phyloP scores from a whole-genome alignment of 2,888 invertebrate species.

The Ormyrus labotus region DNA sequence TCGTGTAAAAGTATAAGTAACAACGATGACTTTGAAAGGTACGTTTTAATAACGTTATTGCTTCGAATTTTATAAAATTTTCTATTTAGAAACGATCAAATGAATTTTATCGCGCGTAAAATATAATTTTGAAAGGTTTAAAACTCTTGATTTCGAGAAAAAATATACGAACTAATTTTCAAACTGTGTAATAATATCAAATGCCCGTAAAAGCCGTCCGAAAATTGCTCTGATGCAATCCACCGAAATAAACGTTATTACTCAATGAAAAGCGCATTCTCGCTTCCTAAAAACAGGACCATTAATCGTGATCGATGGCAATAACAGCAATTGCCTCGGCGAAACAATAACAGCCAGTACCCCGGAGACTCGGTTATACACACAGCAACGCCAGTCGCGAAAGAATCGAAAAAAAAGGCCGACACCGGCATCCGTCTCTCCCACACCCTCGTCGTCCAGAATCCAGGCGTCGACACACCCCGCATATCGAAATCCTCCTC shows the following conservation, averaged over 20 bases:
- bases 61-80: too few species aligned
- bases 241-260: slow-evolving; percentile 19
- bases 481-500: slow-evolving; percentile 52
- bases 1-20: too few species aligned
- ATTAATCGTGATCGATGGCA: slow-evolving; percentile 38
- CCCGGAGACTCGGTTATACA: slow-evolving; percentile 14
- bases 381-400: neutral
- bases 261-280: slow-evolving; percentile 41
- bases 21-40: too few species aligned
- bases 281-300: slow-evolving; percentile 1
- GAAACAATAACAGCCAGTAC: slow-evolving; percentile 31
- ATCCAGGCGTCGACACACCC: slow-evolving; percentile 37
- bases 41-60: too few species aligned
- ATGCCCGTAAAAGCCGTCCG: too few species aligned
- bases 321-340: slow-evolving; percentile 29
- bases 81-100: too few species aligned
- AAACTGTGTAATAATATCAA: too few species aligned
- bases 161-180: too few species aligned
- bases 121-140: too few species aligned
- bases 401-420: slow-evolving; percentile 29
- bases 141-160: too few species aligned
- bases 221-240: too few species aligned
- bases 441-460: neutral
- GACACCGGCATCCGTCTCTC: slow-evolving; percentile 3
- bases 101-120: too few species aligned